These are phyloP conservation scores for Lophius piscatorius DNA, from an alignment of 2,113 vertebrate genomes.

Conservation along the genomic window DNA sequence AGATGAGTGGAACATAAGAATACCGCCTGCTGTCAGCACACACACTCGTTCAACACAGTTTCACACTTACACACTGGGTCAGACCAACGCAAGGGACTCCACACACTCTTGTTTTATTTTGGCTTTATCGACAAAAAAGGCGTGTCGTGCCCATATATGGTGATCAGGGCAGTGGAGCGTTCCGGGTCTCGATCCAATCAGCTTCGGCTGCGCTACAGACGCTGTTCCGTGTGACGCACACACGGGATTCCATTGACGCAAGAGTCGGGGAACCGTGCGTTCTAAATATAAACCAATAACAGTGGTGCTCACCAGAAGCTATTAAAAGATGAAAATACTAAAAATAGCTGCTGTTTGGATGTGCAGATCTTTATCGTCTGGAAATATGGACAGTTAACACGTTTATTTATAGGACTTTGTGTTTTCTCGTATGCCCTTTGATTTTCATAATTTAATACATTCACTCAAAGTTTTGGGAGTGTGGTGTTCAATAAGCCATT, in stretches of 20 bases:
- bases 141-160: conserved; percentile 81
- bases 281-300: conserved; percentile 85
- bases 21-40: conserved; percentile 45
- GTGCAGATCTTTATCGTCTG: conserved; percentile 37
- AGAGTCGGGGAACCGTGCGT: conserved; percentile 79
- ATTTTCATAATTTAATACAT: too few relatives aligned
- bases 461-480: too few relatives aligned
- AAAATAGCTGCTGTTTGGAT: conserved; percentile 78
- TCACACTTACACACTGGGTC: conserved; percentile 46
- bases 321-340: conserved; percentile 74
- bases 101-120: conserved; percentile 73
- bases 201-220: conserved; percentile 61
- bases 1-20: conserved; percentile 33
- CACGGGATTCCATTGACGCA: conserved; percentile 94
- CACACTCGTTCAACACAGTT: conserved; percentile 36
- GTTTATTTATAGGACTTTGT: conserved; percentile 25
- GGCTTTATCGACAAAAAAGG: conserved; percentile 55
- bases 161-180: conserved; percentile 77
- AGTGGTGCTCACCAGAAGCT: conserved; percentile 66
- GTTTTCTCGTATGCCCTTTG: too few relatives aligned
- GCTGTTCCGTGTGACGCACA: conserved; percentile 89
- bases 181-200: conserved; percentile 79
- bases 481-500: too few relatives aligned
- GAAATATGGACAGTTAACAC: conserved; percentile 32
- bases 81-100: conserved; percentile 36